Conservation (phyloP, 2,888 invertebrate genomes). For the Scaptomyza tumidula region DNA sequence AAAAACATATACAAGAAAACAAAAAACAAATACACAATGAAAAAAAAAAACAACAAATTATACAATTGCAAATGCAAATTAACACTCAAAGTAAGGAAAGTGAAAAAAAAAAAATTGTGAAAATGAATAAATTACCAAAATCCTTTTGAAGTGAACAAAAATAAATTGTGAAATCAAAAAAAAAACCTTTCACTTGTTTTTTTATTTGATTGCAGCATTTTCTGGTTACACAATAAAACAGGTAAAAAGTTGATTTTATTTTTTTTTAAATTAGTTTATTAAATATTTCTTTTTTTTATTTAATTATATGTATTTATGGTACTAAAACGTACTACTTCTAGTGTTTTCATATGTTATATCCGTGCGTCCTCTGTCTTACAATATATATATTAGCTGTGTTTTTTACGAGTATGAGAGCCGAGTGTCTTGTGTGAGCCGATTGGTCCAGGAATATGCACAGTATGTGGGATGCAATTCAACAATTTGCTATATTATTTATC, state of each 20-base stretch:
- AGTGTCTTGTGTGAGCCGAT: slow-evolving; percentile 31
- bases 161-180: slow-evolving; percentile 78
- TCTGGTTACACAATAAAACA: background rate
- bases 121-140: slow-evolving; percentile 78
- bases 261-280: slow-evolving; percentile 48
- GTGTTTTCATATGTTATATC: slow-evolving; percentile 14
- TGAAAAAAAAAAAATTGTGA: slow-evolving; percentile 70
- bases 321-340: slow-evolving; percentile 70
- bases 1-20: slow-evolving; percentile 49
- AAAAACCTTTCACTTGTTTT: background rate
- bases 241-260: slow-evolving; percentile 9
- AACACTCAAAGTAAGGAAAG: slow-evolving; percentile 76
- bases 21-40: slow-evolving; percentile 58
- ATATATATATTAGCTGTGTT: slow-evolving; percentile 29
- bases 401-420: slow-evolving; percentile 11
- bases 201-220: background rate
- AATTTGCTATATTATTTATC: slow-evolving; percentile 20
- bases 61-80: slow-evolving; percentile 78
- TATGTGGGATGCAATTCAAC: background rate
- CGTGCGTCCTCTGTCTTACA: slow-evolving; percentile 23
- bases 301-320: slow-evolving; percentile 48
- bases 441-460: slow-evolving; percentile 20
- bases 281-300: slow-evolving; percentile 36
- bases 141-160: slow-evolving; percentile 81
- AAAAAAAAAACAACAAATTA: slow-evolving; percentile 53